These are phyloP conservation scores for Trididemnum clinides DNA, from an alignment of 23 tunicate species.

Conservation along the genomic window DNA sequence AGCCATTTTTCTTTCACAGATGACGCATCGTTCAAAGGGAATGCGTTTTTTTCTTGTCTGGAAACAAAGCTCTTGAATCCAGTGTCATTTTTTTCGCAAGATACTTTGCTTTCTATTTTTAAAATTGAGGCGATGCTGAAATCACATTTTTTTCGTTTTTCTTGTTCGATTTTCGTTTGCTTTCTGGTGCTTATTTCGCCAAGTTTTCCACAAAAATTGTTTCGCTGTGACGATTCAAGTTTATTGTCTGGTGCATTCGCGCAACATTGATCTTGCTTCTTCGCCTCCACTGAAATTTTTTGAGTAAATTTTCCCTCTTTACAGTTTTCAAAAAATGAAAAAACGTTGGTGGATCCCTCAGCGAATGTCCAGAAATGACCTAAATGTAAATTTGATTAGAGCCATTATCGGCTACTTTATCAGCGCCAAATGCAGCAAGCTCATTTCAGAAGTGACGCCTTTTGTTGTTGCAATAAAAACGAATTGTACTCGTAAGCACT, in stretches of 20 bases:
- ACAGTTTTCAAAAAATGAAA: constrained; percentile 41
- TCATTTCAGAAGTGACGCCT: too few species aligned
- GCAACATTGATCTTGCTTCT: not conserved
- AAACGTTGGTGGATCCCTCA: constrained; percentile 54
- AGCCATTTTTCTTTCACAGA: too few species aligned
- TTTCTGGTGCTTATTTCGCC: not conserved
- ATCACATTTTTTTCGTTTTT: not conserved
- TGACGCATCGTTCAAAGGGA: too few species aligned
- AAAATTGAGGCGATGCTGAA: not conserved
- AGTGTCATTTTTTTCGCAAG: too few species aligned
- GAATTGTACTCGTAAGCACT: too few species aligned
- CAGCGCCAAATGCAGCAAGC: too few species aligned
- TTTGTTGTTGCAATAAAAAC: too few species aligned
- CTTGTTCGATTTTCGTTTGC: not conserved
- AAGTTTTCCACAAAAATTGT: too few species aligned
- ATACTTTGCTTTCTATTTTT: too few species aligned
- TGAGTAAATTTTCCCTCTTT: not conserved
- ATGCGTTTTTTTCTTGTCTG: too few species aligned
- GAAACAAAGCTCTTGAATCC: too few species aligned
- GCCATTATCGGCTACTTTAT: not conserved
- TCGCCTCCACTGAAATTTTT: not conserved
- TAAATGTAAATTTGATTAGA: not conserved
- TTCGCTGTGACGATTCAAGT: too few species aligned
- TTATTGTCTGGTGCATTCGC: not conserved
- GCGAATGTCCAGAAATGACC: constrained; percentile 85